These are phyloP conservation scores for Herminia tarsipennalis DNA, from an alignment of 2,888 invertebrate genomes.

Conservation along the genomic window DNA sequence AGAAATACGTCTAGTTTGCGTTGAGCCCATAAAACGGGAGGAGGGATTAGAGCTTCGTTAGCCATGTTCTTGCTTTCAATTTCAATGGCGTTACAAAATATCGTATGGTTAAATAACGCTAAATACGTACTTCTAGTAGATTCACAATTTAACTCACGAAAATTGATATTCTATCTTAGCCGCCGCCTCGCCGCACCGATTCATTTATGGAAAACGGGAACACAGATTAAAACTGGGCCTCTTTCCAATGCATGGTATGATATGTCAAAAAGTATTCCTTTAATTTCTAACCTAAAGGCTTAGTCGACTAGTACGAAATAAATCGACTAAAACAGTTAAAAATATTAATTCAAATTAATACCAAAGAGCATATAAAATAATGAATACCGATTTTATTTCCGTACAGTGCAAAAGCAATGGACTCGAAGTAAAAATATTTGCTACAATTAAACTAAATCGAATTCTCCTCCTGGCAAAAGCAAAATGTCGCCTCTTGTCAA, in stretches of 20 bases:
- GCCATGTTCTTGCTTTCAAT: slow-evolving; percentile 57
- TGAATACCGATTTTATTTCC: no score
- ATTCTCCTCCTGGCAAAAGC: no score
- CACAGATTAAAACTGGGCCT: slow-evolving; percentile 30
- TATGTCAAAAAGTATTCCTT: no score
- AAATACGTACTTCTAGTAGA: slow-evolving; percentile 31
- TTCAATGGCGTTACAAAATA: slow-evolving; percentile 14
- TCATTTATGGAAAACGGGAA: slow-evolving; percentile 51
- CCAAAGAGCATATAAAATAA: no score
- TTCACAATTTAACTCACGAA: slow-evolving; percentile 39
- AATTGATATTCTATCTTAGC: slow-evolving; percentile 35
- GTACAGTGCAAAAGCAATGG: no score
- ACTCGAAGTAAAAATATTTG: no score
- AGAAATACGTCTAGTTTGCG: slow-evolving; percentile 92
- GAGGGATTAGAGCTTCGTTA: slow-evolving; percentile 87
- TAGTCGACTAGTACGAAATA: no score
- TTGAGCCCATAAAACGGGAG: slow-evolving; percentile 98
- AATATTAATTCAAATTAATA: no score
- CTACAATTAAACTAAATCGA: no score
- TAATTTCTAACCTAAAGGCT: no score
- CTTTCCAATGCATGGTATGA: no score
- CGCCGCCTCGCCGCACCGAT: slow-evolving; percentile 53
- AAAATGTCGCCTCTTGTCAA: no score
- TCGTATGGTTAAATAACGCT: slow-evolving; percentile 14
- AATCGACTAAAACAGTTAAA: slow-evolving; percentile 3